Conservation (phyloP, 2,888 invertebrate species). For the Selenia dentaria region DNA sequence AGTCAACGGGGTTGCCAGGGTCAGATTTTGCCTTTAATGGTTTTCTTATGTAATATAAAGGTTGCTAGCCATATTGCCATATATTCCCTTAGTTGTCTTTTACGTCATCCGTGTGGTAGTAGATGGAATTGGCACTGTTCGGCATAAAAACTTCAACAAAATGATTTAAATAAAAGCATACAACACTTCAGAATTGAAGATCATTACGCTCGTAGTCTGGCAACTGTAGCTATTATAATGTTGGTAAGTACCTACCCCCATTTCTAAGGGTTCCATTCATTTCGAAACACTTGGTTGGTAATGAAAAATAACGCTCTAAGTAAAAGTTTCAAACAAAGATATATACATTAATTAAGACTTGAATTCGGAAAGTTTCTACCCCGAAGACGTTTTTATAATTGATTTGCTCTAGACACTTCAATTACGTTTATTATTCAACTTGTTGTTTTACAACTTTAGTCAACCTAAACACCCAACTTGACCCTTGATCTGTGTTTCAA, state of each 20-base stretch:
- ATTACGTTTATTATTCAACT: neutral
- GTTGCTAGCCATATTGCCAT: too few relatives aligned
- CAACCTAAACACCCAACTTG: too few relatives aligned
- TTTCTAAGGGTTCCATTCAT: neutral
- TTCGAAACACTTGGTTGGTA: constrained; percentile 1
- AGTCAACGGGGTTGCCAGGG: too few relatives aligned
- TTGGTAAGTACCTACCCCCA: constrained; percentile 1
- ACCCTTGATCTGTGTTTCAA: too few relatives aligned
- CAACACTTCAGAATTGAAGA: constrained; percentile 7
- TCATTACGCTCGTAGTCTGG: constrained; percentile 2
- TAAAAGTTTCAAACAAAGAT: constrained; percentile 17
- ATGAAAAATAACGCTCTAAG: constrained; percentile 12
- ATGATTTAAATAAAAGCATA: constrained; percentile 2
- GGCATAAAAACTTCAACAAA: too few relatives aligned
- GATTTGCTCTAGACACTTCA: neutral
- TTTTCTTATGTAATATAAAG: too few relatives aligned
- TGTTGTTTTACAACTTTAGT: too few relatives aligned
- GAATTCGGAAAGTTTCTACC: constrained; percentile 2
- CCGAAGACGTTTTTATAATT: constrained; percentile 9
- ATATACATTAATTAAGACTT: constrained; percentile 1
- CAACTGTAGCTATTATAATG: constrained; percentile 9
- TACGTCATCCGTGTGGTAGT: too few relatives aligned
- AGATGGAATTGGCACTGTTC: too few relatives aligned
- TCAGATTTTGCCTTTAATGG: too few relatives aligned
- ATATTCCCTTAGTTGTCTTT: too few relatives aligned